Conservation (phyloP, 2,888 invertebrate genomes). For the Macrosiphum euphorbiae region DNA sequence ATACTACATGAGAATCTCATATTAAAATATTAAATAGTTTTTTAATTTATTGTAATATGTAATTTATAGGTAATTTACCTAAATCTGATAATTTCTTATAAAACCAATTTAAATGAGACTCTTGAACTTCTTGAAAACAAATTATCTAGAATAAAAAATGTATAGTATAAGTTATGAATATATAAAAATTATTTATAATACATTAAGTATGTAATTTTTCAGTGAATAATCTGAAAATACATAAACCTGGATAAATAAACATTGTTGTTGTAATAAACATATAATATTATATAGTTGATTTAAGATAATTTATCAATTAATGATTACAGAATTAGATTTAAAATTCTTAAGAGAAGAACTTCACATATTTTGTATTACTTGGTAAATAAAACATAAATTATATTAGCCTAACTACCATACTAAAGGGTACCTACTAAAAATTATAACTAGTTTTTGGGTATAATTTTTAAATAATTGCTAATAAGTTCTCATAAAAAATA, state of each 20-base stretch:
- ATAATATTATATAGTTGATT: background rate
- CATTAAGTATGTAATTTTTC: background rate
- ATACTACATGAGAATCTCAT: too few relatives aligned
- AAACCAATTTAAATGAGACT: constrained; percentile 78
- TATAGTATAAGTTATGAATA: background rate
- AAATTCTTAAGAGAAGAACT: background rate
- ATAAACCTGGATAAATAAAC: background rate
- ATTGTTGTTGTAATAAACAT: background rate
- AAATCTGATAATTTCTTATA: constrained; percentile 71
- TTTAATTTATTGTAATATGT: constrained; percentile 14
- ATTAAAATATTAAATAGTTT: too few relatives aligned
- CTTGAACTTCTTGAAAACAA: constrained; percentile 93
- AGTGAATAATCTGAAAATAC: background rate
- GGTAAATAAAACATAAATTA: background rate
- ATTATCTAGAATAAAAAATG: constrained; percentile 76
- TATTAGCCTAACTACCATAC: background rate
- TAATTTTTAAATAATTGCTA: background rate
- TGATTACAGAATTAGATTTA: background rate
- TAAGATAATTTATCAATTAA: background rate
- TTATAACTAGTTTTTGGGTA: background rate
- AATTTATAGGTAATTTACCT: constrained; percentile 69
- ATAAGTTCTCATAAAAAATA: background rate
- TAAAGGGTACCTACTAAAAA: background rate
- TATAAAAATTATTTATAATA: background rate
- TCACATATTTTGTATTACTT: background rate